A percentile compares a stretch with the other conserved stretches of the same genome.
These are phyloP conservation scores for Aphaenogaster rudis DNA, from an alignment of 1,140 invertebrate genomes.

Conservation along the genomic window DNA sequence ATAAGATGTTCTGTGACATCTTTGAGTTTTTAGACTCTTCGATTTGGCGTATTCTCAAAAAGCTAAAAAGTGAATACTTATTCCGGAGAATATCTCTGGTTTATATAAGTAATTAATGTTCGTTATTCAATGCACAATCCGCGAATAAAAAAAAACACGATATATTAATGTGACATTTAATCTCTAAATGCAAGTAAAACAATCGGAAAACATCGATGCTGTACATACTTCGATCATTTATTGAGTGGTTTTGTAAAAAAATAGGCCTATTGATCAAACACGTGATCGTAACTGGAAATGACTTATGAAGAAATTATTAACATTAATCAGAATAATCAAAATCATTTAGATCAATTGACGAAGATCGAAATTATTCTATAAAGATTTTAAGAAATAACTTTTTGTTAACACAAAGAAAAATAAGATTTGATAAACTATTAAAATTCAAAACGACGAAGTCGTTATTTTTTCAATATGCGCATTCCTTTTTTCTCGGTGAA, in stretches of 20 bases:
- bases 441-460: constrained; percentile 17
- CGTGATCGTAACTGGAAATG: neutral
- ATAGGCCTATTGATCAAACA: constrained; percentile 31
- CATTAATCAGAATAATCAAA: neutral
- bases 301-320: neutral
- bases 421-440: constrained; percentile 1
- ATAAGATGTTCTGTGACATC: constrained; percentile 12
- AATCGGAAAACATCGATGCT: neutral
- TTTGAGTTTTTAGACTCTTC: neutral
- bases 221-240: neutral
- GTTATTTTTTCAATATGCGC: constrained; percentile 18
- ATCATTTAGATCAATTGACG: constrained; percentile 8
- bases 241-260: constrained; percentile 8
- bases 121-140: neutral
- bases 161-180: neutral
- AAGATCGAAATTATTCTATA: constrained; percentile 1
- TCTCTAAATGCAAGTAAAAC: constrained; percentile 2
- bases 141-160: neutral
- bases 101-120: constrained; percentile 27
- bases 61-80: constrained; percentile 31
- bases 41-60: constrained; percentile 32
- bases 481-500: neutral
- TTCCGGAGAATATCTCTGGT: neutral
- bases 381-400: neutral
- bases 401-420: neutral